Conservation (phyloP, 1,140 invertebrate genomes). For the Stegodyphus mimosarum region DNA sequence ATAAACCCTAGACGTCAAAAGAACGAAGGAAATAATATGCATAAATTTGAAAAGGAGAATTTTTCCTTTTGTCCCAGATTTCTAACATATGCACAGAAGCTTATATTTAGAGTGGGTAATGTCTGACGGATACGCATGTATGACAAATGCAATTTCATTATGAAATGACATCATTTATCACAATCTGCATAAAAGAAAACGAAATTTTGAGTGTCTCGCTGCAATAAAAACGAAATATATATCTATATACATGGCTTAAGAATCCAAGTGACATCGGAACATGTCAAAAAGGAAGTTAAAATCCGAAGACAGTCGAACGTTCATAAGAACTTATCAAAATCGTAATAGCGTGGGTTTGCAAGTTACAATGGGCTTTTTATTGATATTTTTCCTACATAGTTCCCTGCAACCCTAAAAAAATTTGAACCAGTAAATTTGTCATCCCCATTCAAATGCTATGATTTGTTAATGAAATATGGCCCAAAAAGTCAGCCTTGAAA, state of each 20-base stretch:
- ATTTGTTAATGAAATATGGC: conserved; percentile 61
- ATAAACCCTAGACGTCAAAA: neutral
- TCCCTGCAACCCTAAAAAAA: neutral
- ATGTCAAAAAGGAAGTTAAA: conserved; percentile 44
- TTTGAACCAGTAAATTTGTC: conserved; percentile 54
- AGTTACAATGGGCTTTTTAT: neutral
- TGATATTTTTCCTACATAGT: neutral
- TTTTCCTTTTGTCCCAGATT: conserved; percentile 38
- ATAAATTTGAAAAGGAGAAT: neutral
- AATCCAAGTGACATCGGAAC: conserved; percentile 45
- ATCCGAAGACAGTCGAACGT: conserved; percentile 45
- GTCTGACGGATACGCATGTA: conserved; percentile 29
- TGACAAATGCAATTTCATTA: conserved; percentile 58
- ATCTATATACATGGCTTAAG: conserved; percentile 1
- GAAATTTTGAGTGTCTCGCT: neutral
- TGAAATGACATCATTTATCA: conserved; percentile 45
- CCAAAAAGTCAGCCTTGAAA: conserved; percentile 45
- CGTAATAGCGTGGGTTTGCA: conserved; percentile 36
- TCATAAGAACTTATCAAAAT: conserved; percentile 49
- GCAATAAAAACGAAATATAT: neutral
- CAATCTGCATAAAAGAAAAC: conserved; percentile 42
- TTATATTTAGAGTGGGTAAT: conserved; percentile 6
- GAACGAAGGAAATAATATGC: neutral
- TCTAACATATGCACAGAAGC: conserved; percentile 37
- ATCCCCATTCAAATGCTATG: conserved; percentile 59